Percentiles rank a stretch among this genome's conserved stretches.
Evolutionary conservation across 1,140 invertebrate genomes (phyloP).

Genomic region (Idris sp.): DNA sequence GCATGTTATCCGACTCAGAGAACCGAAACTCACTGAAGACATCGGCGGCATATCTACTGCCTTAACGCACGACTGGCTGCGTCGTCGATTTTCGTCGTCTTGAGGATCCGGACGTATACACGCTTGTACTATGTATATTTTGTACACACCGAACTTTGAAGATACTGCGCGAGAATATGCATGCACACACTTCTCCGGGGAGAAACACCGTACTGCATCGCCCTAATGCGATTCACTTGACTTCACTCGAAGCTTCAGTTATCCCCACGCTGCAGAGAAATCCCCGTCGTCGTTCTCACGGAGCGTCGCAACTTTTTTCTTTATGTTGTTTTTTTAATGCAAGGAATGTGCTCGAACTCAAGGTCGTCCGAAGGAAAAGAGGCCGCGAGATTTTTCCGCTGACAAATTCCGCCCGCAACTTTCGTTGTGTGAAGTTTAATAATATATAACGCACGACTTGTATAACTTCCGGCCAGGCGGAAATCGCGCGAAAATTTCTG

Average conservation of each 20-base stretch:
- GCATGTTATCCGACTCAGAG: conserved; percentile 26
- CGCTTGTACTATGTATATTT: too few species aligned
- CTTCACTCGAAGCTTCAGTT: conserved; percentile 74
- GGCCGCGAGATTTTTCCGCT: too few species aligned
- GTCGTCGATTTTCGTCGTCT: conserved; percentile 22
- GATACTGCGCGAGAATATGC: conserved; percentile 44
- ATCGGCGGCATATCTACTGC: conserved; percentile 67
- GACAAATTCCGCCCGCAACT: too few species aligned
- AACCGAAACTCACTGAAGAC: conserved; percentile 59
- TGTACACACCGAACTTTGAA: conserved; percentile 19
- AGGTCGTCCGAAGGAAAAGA: too few species aligned
- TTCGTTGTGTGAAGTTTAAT: too few species aligned
- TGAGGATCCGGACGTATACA: conserved; percentile 12
- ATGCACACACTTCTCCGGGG: conserved; percentile 65
- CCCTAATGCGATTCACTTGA: conserved; percentile 71
- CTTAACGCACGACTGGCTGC: conserved; percentile 56
- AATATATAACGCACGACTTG: too few species aligned
- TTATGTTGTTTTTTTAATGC: too few species aligned
- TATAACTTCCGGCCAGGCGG: too few species aligned
- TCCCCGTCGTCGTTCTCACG: conserved; percentile 33
- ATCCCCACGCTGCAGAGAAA: conserved; percentile 68
- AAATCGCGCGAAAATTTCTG: too few species aligned
- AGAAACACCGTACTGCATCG: conserved; percentile 71
- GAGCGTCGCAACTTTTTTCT: too few species aligned
- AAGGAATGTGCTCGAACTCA: too few species aligned